Percentiles rank a stretch among this genome's conserved stretches.
These are phyloP conservation scores for Lasioglossum morio DNA, from an alignment of 2,888 invertebrate species.

Conservation along the genomic window DNA sequence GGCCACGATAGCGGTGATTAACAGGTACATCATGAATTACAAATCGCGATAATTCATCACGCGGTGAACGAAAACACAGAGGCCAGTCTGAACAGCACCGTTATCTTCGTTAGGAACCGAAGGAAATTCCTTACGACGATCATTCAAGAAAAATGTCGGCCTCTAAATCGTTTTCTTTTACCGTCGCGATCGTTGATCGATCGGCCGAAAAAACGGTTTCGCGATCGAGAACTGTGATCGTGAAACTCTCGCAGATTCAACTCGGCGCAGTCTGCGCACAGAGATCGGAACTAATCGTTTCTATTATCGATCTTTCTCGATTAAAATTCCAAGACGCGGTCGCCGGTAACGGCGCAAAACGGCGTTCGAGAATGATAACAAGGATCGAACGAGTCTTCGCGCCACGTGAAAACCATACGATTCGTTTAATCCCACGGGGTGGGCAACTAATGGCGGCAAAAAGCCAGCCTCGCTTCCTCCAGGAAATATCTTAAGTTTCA, in stretches of 20 bases:
- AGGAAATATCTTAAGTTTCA: conserved; percentile 64
- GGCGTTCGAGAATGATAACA: conserved; percentile 51
- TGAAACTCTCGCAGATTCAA: neutral
- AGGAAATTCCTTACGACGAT: neutral
- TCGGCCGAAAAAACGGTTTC: neutral
- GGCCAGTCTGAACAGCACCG: neutral
- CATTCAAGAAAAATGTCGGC: neutral
- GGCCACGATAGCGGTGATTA: conserved; percentile 40
- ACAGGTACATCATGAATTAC: conserved; percentile 40
- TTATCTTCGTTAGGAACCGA: conserved; percentile 2
- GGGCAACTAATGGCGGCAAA: conserved; percentile 48
- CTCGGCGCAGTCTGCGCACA: neutral
- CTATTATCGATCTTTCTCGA: conserved; percentile 24
- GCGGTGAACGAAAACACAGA: conserved; percentile 13
- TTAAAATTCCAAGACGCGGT: conserved; percentile 49
- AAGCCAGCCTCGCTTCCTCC: conserved; percentile 47
- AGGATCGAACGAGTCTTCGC: conserved; percentile 36
- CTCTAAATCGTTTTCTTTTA: neutral
- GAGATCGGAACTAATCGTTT: conserved; percentile 23
- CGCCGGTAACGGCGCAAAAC: conserved; percentile 27
- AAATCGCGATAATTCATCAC: conserved; percentile 46
- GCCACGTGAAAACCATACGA: conserved; percentile 47
- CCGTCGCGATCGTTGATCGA: neutral
- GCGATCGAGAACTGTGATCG: neutral
- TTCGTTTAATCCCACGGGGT: conserved; percentile 55